Conservation (phyloP, 1,140 invertebrate species). For the Drosophila pandora region DNA sequence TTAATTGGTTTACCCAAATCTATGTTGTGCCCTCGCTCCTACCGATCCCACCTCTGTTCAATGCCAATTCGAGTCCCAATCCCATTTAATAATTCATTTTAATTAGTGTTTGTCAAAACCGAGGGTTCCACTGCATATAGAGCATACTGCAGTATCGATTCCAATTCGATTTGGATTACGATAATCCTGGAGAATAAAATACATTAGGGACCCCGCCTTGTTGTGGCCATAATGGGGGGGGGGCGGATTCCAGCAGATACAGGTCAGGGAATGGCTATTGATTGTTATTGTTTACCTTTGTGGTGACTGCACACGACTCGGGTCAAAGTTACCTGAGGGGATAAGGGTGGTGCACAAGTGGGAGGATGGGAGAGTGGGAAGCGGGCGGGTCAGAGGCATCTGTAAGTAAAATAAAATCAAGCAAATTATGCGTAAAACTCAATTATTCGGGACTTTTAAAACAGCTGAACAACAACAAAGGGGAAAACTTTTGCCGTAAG, state of each 20-base stretch:
- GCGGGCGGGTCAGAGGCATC: neutral
- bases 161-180: constrained; percentile 43
- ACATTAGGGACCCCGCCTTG: constrained; percentile 5
- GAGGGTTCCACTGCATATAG: constrained; percentile 5
- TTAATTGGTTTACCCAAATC: constrained; percentile 41
- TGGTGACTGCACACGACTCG: constrained; percentile 28
- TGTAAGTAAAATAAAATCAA: constrained; percentile 69
- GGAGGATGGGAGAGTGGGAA: too few species aligned
- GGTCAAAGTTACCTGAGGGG: constrained; percentile 8
- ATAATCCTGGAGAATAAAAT: constrained; percentile 12
- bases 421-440: constrained; percentile 73
- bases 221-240: neutral
- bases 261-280: constrained; percentile 11
- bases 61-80: neutral
- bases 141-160: constrained; percentile 27
- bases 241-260: neutral
- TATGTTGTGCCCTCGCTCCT: neutral
- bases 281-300: constrained; percentile 44
- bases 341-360: constrained; percentile 11
- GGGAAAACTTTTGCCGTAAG: constrained; percentile 62
- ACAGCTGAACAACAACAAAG: constrained; percentile 58
- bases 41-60: neutral
- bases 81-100: constrained; percentile 57
- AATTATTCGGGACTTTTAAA: constrained; percentile 70
- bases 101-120: constrained; percentile 56